Conservation (phyloP, 1,140 invertebrate species). For the Drosophila kohkoa region DNA sequence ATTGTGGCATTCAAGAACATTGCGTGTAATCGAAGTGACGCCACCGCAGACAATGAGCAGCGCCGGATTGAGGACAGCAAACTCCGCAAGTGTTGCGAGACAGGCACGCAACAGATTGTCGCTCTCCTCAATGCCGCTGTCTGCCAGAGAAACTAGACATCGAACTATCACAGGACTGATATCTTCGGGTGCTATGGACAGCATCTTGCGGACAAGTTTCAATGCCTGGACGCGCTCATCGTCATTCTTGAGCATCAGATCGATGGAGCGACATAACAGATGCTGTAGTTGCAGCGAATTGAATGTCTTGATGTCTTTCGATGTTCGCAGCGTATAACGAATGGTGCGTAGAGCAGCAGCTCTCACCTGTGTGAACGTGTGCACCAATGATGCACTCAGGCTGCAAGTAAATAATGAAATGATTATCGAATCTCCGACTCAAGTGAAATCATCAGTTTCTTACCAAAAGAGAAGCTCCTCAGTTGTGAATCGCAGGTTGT, state of each 20-base stretch:
- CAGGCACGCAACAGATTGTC: conserved; percentile 93
- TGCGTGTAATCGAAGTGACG: conserved; percentile 92
- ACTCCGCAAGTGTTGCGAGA: conserved; percentile 94
- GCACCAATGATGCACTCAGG: conserved; percentile 92
- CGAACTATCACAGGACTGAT: conserved; percentile 87
- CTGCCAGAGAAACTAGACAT: conserved; percentile 92
- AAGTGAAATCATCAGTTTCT: conserved; percentile 67
- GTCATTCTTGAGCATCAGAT: conserved; percentile 93
- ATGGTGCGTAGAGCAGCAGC: conserved; percentile 94
- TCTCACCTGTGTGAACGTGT: conserved; percentile 95
- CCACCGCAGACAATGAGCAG: conserved; percentile 93
- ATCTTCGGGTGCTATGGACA: conserved; percentile 75
- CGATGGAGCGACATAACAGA: conserved; percentile 91
- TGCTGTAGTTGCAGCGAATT: conserved; percentile 93
- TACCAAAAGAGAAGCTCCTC: conserved; percentile 93
- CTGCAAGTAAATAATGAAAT: conserved; percentile 85
- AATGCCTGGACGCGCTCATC: conserved; percentile 95
- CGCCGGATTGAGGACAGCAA: conserved; percentile 93
- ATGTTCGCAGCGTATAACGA: conserved; percentile 92
- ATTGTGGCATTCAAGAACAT: conserved; percentile 92
- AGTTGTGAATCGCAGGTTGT: conserved; percentile 89
- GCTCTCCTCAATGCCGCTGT: conserved; percentile 91
- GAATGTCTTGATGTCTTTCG: conserved; percentile 91
- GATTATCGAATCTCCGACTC: not conserved
- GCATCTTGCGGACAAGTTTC: conserved; percentile 87